Evolutionary conservation across 2,113 vertebrate genomes (phyloP).

Genomic region (Pipra filicauda): DNA sequence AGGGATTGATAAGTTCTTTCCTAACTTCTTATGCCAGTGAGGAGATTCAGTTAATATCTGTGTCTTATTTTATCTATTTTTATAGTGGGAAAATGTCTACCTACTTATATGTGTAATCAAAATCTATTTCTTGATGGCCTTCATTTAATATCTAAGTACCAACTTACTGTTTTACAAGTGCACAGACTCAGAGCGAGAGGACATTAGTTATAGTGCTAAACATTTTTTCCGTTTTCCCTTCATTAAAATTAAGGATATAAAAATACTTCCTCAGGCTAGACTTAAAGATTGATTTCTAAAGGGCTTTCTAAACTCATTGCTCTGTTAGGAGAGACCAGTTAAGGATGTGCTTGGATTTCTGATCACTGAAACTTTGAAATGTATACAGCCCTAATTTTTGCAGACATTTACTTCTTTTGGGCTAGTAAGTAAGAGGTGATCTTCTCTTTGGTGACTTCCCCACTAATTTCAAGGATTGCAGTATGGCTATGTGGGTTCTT

Average conservation of each 20-base stretch:
- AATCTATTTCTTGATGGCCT: neutral
- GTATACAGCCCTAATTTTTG: neutral
- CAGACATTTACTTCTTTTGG: neutral
- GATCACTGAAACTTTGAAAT: neutral
- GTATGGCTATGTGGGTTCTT: rapidly evolving
- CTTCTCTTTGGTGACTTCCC: neutral
- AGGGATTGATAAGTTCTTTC: neutral
- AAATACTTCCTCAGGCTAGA: neutral
- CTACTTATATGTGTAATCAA: neutral
- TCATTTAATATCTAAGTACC: neutral
- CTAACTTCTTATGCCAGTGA: neutral
- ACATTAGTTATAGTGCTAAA: neutral
- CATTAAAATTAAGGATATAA: constrained; percentile 7
- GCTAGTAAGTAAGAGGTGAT: neutral
- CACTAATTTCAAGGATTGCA: neutral
- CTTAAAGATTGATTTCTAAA: constrained; percentile 15
- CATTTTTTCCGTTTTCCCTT: neutral
- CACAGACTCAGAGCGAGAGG: neutral
- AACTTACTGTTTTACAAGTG: neutral
- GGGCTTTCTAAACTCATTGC: neutral
- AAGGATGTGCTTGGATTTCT: neutral
- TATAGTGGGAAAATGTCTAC: neutral
- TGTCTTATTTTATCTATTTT: neutral
- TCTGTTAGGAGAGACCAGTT: neutral
- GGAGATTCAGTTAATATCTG: neutral